phyloP scores from a whole-genome alignment of 2,797 vertebrate species.

The Erpetoichthys calabaricus region DNA sequence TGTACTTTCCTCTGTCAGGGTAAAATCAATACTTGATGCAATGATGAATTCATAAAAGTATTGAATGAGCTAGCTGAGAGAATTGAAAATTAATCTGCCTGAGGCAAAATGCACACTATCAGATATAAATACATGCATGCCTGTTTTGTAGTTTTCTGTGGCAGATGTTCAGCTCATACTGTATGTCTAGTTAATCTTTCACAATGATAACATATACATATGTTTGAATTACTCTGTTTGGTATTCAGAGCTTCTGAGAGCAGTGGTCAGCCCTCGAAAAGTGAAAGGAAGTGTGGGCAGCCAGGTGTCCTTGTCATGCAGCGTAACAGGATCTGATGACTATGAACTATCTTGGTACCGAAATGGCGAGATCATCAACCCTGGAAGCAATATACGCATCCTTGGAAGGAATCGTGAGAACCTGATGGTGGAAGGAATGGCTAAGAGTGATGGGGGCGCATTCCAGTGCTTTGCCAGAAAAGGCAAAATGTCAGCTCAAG shows the following conservation, averaged over 20 bases:
- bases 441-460: slow-evolving; percentile 87
- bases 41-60: too few relatives aligned
- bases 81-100: too few relatives aligned
- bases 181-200: too few relatives aligned
- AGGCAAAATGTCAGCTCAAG: slow-evolving; percentile 91
- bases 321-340: slow-evolving; percentile 79
- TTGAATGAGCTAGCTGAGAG: too few relatives aligned
- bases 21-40: too few relatives aligned
- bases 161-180: too few relatives aligned
- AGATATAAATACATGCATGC: too few relatives aligned
- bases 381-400: slow-evolving; percentile 80
- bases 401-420: slow-evolving; percentile 77
- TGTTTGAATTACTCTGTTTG: slow-evolving; percentile 10
- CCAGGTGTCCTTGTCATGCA: slow-evolving; percentile 92
- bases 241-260: slow-evolving; percentile 77
- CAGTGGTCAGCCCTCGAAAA: slow-evolving; percentile 80
- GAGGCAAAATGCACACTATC: too few relatives aligned
- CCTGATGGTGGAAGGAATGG: slow-evolving; percentile 94
- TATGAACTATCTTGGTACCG: slow-evolving; percentile 93
- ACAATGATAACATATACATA: too few relatives aligned
- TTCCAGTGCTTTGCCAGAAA: slow-evolving; percentile 94
- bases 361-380: slow-evolving; percentile 85
- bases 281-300: slow-evolving; percentile 94
- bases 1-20: too few relatives aligned
- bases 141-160: too few relatives aligned